Conservation (phyloP, 2,797 vertebrate genomes). For the Ptychadena robeensis region DNA sequence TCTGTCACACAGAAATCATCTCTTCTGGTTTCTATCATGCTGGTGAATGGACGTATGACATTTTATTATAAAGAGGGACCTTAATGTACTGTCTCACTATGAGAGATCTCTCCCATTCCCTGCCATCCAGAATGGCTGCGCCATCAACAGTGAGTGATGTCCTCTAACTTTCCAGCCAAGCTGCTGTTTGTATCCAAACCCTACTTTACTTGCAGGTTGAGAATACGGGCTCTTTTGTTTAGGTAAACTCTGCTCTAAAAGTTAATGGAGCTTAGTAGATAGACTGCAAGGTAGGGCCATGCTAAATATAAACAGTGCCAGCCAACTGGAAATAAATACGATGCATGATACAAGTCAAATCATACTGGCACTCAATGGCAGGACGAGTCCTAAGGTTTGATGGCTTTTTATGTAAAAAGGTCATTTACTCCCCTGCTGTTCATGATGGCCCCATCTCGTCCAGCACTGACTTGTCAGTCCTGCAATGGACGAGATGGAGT, state of each 20-base stretch:
- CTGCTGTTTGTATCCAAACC: background rate
- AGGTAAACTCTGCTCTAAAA: background rate
- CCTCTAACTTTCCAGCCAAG: background rate
- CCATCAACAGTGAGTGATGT: background rate
- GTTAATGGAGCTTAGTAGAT: background rate
- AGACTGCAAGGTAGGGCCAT: slow-evolving; percentile 10
- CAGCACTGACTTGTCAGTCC: no score
- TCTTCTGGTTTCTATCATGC: slow-evolving; percentile 49
- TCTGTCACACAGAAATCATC: slow-evolving; percentile 58
- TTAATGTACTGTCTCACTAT: slow-evolving; percentile 37
- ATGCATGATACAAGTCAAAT: background rate
- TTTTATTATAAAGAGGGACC: slow-evolving; percentile 39
- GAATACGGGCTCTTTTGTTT: slow-evolving; percentile 4
- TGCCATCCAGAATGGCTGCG: slow-evolving; percentile 16
- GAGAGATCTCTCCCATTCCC: slow-evolving; percentile 7
- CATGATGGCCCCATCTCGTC: no score
- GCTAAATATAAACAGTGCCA: slow-evolving; percentile 2
- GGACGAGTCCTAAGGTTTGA: no score
- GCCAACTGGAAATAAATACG: background rate
- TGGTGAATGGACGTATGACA: slow-evolving; percentile 54
- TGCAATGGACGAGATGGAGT: no score
- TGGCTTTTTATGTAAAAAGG: no score
- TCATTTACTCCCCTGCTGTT: no score
- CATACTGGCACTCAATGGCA: no score
- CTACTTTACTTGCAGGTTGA: background rate